Percentiles rank a stretch among this genome's conserved stretches.
Conservation (phyloP, 2,113 vertebrate genomes). For the Psittacara wagleri region DNA sequence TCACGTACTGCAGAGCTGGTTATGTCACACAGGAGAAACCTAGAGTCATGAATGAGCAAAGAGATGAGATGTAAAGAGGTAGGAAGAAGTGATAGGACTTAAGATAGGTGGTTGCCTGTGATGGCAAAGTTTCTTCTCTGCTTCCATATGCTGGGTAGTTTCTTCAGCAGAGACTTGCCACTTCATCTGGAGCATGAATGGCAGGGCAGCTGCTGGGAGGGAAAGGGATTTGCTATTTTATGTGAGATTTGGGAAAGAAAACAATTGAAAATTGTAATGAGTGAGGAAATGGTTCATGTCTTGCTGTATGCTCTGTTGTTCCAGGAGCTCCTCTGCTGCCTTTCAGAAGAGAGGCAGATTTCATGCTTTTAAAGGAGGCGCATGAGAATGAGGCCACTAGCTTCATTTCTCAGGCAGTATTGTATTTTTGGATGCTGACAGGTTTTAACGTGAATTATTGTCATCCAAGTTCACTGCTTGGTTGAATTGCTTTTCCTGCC, state of each 20-base stretch:
- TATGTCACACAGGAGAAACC: neutral
- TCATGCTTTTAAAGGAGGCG: neutral
- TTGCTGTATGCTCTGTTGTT: neutral
- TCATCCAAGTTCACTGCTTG: constrained; percentile 6
- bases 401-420: neutral
- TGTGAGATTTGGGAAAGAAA: neutral
- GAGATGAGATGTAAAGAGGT: neutral
- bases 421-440: constrained; percentile 16
- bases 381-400: neutral
- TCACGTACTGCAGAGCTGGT: neutral
- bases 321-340: neutral
- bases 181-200: accelerated
- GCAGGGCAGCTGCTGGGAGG: accelerated
- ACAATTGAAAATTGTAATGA: neutral
- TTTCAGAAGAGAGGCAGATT: neutral
- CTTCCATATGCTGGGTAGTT: neutral
- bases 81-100: neutral
- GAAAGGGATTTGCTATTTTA: neutral
- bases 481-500: constrained; percentile 18
- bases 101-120: neutral
- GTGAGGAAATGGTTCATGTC: neutral
- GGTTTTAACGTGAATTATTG: constrained; percentile 35
- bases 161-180: neutral
- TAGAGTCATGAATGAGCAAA: neutral
- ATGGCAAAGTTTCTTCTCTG: neutral